These are phyloP conservation scores for Serrognathus titanus DNA, from an alignment of 2,888 invertebrate species.

Conservation along the genomic window DNA sequence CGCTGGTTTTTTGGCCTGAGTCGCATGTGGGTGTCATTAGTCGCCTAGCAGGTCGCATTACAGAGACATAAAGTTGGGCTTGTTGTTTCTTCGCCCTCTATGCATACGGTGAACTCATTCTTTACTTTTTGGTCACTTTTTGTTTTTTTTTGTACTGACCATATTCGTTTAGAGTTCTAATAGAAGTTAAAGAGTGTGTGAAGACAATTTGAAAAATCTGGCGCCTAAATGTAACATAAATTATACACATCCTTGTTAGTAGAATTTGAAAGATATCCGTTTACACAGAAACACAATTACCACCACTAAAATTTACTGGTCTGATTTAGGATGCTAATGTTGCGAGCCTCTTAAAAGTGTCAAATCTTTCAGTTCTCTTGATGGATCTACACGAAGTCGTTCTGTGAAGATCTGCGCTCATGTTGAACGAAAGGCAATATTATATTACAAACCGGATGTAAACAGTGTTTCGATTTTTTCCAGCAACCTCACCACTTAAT, in stretches of 20 bases:
- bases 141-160: neutral
- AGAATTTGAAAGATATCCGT: constrained; percentile 16
- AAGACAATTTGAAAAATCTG: neutral
- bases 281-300: constrained; percentile 8
- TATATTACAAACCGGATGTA: constrained; percentile 21
- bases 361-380: neutral
- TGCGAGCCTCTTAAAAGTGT: neutral
- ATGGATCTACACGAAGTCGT: neutral
- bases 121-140: neutral
- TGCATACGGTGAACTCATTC: neutral
- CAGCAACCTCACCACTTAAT: constrained; percentile 25
- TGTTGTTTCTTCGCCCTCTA: constrained; percentile 23
- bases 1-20: constrained; percentile 30
- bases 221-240: constrained; percentile 19
- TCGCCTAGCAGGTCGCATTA: constrained; percentile 37
- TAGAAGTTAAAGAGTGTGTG: neutral
- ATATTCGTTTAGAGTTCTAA: neutral
- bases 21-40: constrained; percentile 40
- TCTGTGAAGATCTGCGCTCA: neutral
- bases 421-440: neutral
- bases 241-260: constrained; percentile 14
- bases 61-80: constrained; percentile 31
- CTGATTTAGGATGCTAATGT: neutral
- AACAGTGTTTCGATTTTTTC: constrained; percentile 20
- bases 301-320: neutral